phyloP scores from a whole-genome alignment of 2,113 vertebrate species.

The Cyphomyrus plagiostoma region DNA sequence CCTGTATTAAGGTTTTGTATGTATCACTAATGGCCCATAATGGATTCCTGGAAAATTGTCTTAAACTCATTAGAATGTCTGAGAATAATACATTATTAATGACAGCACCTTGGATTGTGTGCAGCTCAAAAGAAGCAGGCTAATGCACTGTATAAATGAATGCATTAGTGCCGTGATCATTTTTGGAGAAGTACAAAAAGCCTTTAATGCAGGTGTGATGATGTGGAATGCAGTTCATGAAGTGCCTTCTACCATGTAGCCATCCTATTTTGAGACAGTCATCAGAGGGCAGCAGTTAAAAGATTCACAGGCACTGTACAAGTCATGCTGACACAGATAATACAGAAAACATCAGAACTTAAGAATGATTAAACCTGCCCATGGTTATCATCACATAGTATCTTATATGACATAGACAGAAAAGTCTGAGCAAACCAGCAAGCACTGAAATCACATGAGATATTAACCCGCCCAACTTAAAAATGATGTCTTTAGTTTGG shows the following conservation, averaged over 20 bases:
- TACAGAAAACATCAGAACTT: neutral
- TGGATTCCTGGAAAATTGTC: neutral
- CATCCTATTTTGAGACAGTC: neutral
- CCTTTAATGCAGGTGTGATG: conserved; percentile 6
- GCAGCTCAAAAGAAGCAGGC: neutral
- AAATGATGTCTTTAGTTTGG: neutral
- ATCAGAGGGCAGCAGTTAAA: neutral
- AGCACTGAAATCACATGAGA: neutral
- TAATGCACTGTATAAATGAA: conserved; percentile 7
- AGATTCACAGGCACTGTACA: neutral
- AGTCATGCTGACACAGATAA: neutral
- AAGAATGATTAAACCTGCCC: neutral
- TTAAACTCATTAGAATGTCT: conserved; percentile 6
- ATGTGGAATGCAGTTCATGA: neutral
- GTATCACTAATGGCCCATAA: neutral
- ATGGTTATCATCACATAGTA: neutral
- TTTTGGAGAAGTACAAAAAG: neutral
- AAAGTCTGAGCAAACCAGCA: neutral
- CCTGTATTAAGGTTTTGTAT: neutral
- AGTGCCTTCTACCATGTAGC: neutral
- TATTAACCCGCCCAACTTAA: neutral
- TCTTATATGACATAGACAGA: neutral
- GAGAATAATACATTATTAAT: conserved; percentile 11
- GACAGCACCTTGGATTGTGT: neutral
- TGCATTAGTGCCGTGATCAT: neutral